phyloP scores from a whole-genome alignment of 2,888 invertebrate species.

The Oxytorus armatus region DNA sequence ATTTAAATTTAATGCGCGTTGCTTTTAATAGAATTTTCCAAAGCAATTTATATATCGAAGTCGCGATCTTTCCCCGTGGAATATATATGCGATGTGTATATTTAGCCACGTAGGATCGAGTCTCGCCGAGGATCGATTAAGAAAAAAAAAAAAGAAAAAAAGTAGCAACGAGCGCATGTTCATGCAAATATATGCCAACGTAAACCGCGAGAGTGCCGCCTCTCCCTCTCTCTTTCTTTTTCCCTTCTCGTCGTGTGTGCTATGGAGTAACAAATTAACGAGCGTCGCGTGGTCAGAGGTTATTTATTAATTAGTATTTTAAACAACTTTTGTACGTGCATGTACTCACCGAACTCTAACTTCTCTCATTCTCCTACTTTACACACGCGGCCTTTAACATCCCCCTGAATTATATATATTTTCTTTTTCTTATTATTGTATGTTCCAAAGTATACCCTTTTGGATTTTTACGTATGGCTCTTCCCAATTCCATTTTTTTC shows the following conservation, averaged over 20 bases:
- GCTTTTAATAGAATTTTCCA: constrained; percentile 26
- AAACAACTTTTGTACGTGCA: constrained; percentile 39
- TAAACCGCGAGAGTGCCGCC: constrained; percentile 2
- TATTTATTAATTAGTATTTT: constrained; percentile 71
- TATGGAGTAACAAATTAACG: constrained; percentile 62
- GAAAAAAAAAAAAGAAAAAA: constrained; percentile 35
- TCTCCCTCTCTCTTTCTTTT: constrained; percentile 8
- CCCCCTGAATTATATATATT: no score
- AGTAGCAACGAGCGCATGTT: constrained; percentile 45
- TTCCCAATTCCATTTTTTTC: no score
- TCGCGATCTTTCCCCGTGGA: constrained; percentile 11
- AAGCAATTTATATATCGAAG: not conserved
- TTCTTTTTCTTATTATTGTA: no score
- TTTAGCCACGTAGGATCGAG: constrained; percentile 44
- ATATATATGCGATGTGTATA: constrained; percentile 33
- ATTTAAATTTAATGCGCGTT: constrained; percentile 15
- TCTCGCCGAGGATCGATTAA: constrained; percentile 38
- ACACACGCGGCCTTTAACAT: constrained; percentile 29
- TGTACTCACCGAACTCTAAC: constrained; percentile 37
- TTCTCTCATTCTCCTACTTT: constrained; percentile 6
- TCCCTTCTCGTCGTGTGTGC: constrained; percentile 3
- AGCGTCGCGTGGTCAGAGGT: constrained; percentile 69
- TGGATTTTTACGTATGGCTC: no score
- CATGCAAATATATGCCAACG: constrained; percentile 60
- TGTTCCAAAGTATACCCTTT: no score